These are phyloP conservation scores for Malthinus seriepunctatus DNA, from an alignment of 2,888 invertebrate species.

Conservation along the genomic window DNA sequence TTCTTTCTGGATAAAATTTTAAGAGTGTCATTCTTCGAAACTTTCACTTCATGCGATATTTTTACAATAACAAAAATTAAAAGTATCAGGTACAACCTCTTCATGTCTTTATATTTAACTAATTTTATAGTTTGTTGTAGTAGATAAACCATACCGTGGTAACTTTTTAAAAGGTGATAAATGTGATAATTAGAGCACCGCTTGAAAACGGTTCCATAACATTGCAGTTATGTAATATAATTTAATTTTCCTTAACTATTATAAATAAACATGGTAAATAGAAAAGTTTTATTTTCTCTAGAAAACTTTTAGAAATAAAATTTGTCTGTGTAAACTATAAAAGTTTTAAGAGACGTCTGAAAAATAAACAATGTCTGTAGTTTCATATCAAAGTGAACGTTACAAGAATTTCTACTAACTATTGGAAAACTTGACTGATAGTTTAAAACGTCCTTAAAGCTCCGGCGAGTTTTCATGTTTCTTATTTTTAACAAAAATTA, in stretches of 20 bases:
- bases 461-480: too few species aligned
- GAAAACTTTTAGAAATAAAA: not conserved
- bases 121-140: not conserved
- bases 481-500: not conserved
- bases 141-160: not conserved
- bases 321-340: conserved; percentile 6
- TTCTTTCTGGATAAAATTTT: conserved; percentile 45
- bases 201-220: too few species aligned
- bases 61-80: conserved; percentile 4
- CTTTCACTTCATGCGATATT: not conserved
- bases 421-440: not conserved
- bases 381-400: conserved; percentile 1
- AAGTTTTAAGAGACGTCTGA: conserved; percentile 1
- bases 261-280: not conserved
- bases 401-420: conserved; percentile 3
- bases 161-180: not conserved
- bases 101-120: conserved; percentile 2
- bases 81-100: not conserved
- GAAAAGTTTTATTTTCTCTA: not conserved
- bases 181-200: conserved; percentile 1
- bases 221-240: too few species aligned
- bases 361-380: conserved; percentile 4
- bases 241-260: too few species aligned
- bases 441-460: too few species aligned
- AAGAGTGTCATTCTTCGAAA: not conserved